Evolutionary conservation across 2,888 invertebrate species (phyloP), one percentile per base, ranked within the genome.

Genomic region (Parnassius glacialis): DNA sequence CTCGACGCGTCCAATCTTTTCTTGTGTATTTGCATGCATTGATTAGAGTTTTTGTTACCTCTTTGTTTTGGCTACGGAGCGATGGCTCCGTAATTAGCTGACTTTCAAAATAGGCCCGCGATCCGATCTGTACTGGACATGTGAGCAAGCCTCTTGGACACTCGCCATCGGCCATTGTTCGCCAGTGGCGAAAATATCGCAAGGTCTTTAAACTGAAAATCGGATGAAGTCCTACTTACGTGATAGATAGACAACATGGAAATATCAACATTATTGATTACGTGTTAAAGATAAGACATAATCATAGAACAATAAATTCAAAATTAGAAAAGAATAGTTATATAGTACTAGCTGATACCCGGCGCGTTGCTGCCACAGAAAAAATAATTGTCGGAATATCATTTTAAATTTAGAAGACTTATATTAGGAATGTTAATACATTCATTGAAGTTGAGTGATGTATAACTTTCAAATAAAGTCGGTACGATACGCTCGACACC

Each of bases 1-100:
- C 48, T 65, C 55, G 11, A 57, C 50, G 61, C 56, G 52, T 53
- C 51, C 50, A 59, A 65, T 56, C 62, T 64, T 63, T 66, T 67
- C 67, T 64, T 64, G 52, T 55, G 60, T 53, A 70, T 70, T 69
- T 69, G 71, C 67, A 69, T 70, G 69, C 69, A 66, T 67, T 66
- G 64, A 66, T 64, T 64, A 61, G 59, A 53, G 62, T 58, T 60
- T 64, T 52, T 60, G 64, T 65, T 64, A 62, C 57, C 66, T 65
- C 66, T 64, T 68, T 69, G 70, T 68, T 62, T 59, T 59, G 56
- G 61, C 61, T 62, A 64, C 64, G 65, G 45, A 42, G 63, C 59
- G 59, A 64, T 64, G 64, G 59, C 57, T 60, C 47, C 55, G 63
- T 65, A 63, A 61, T 61, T 62, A 62, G 65, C 54, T 64, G 68